Conservation (phyloP, 2,113 vertebrate species). For the Anoura caudifer region DNA sequence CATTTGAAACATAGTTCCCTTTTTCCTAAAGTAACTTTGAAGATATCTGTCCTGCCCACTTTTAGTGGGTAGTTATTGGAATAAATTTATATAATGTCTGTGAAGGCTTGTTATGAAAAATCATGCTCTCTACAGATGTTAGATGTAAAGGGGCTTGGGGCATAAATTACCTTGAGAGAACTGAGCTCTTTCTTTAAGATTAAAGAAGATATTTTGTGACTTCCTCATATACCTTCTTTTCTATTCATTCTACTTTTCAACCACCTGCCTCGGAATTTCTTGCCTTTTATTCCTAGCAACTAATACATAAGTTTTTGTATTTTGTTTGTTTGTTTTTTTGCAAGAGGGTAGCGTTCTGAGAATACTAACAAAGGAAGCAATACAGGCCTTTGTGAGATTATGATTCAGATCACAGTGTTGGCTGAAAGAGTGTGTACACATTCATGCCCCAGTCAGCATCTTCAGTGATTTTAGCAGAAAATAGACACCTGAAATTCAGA, state of each 20-base stretch:
- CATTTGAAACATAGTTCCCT: neutral
- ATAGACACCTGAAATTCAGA: constrained; percentile 60
- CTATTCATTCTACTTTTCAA: neutral
- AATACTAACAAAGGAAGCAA: constrained; percentile 67
- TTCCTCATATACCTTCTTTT: neutral
- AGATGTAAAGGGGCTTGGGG: neutral
- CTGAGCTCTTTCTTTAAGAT: neutral
- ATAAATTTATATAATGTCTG: neutral
- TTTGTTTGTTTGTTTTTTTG: neutral
- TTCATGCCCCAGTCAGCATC: neutral
- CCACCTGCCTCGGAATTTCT: neutral
- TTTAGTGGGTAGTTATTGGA: neutral
- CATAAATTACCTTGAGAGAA: neutral
- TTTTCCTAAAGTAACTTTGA: neutral
- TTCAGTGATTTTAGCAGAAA: constrained; percentile 57
- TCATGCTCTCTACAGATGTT: neutral
- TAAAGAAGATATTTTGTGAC: neutral
- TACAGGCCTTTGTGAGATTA: constrained; percentile 39
- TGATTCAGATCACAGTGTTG: constrained; percentile 66
- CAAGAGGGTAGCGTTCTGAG: neutral
- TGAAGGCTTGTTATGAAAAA: neutral
- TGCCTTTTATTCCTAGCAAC: neutral
- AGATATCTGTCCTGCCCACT: neutral
- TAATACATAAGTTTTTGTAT: neutral
- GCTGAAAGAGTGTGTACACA: constrained; percentile 4